Conservation (phyloP, 2,888 invertebrate species). For the Euzetes globulus region DNA sequence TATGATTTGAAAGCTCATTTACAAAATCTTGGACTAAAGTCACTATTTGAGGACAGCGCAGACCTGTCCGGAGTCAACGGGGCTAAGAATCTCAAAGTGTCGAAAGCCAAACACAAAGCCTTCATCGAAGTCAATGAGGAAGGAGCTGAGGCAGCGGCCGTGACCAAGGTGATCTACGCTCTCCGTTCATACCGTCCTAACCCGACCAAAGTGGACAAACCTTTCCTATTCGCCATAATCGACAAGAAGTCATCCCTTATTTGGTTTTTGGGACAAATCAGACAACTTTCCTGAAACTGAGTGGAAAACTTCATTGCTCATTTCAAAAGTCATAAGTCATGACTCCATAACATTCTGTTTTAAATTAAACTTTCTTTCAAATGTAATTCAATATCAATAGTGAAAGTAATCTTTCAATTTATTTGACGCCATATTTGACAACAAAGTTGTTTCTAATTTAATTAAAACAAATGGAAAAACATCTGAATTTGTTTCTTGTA, state of each 20-base stretch:
- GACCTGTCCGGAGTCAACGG: conserved; percentile 4
- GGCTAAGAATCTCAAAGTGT: background rate
- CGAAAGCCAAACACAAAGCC: conserved; percentile 29
- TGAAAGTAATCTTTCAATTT: too few species aligned
- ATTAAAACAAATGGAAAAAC: too few species aligned
- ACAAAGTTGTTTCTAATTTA: too few species aligned
- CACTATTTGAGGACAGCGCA: background rate
- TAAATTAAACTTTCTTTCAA: too few species aligned
- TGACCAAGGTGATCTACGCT: conserved; percentile 29
- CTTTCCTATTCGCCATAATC: conserved; percentile 45
- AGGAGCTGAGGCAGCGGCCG: conserved; percentile 36
- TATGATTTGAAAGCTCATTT: background rate
- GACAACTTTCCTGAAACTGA: background rate
- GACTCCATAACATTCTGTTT: too few species aligned
- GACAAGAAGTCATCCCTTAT: conserved; percentile 35
- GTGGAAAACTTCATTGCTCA: too few species aligned
- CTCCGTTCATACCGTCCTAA: background rate
- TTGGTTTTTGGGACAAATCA: conserved; percentile 27
- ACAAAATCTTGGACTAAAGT: background rate
- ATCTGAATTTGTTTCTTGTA: too few species aligned
- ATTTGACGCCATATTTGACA: too few species aligned
- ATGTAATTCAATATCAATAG: too few species aligned
- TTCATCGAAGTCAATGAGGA: conserved; percentile 33
- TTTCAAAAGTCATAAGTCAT: too few species aligned
- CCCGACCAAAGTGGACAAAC: conserved; percentile 43